Conservation (phyloP, 2,113 vertebrate species). For the Phrynosoma blainvillii region DNA sequence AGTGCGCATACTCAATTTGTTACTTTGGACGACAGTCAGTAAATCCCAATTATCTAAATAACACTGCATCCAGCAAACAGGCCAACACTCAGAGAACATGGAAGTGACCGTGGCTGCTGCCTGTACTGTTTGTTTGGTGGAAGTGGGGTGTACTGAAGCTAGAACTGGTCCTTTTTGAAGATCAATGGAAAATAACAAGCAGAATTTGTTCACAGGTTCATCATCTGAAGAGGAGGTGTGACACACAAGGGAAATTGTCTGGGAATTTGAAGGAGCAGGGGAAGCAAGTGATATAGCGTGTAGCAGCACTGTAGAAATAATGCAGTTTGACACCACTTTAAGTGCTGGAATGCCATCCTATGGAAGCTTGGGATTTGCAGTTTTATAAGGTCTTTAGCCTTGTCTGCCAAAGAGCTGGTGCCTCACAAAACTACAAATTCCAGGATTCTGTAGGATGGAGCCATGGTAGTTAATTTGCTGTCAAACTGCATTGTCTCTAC, state of each 20-base stretch:
- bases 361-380: too few relatives aligned
- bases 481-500: too few relatives aligned
- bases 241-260: background rate
- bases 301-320: too few relatives aligned
- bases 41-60: background rate
- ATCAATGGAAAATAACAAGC: background rate
- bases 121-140: background rate
- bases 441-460: too few relatives aligned
- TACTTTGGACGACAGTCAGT: background rate
- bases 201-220: background rate
- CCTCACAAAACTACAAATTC: too few relatives aligned
- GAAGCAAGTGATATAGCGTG: background rate
- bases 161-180: background rate
- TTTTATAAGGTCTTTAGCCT: too few relatives aligned
- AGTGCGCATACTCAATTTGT: background rate
- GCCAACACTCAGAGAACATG: background rate
- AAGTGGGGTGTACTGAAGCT: background rate
- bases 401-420: too few relatives aligned
- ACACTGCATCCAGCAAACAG: background rate
- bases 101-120: background rate
- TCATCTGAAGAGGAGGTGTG: background rate
- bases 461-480: too few relatives aligned
- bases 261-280: background rate
- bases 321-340: too few relatives aligned
- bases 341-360: too few relatives aligned